Percentiles rank a stretch among this genome's conserved stretches.
Evolutionary conservation across 1,140 invertebrate genomes (phyloP).

Genomic region (Drosophila subobscura): DNA sequence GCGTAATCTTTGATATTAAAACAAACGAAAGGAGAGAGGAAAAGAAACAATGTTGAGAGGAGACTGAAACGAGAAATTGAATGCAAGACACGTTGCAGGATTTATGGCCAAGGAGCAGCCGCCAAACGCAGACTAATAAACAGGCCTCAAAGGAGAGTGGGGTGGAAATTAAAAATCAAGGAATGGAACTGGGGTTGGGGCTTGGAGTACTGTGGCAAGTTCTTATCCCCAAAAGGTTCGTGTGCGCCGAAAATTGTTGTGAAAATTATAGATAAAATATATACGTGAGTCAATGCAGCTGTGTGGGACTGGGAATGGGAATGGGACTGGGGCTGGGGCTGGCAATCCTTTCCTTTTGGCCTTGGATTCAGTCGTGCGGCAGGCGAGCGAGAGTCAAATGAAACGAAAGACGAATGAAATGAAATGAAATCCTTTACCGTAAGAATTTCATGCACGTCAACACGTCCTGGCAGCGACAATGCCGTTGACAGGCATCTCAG

Average conservation of each 20-base stretch:
- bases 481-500: constrained; percentile 58
- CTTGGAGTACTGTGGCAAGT: not conserved
- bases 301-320: not conserved
- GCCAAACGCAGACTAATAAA: constrained; percentile 75
- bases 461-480: constrained; percentile 66
- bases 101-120: constrained; percentile 64
- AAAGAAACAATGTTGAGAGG: constrained; percentile 17
- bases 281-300: constrained; percentile 58
- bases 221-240: constrained; percentile 1
- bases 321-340: not conserved
- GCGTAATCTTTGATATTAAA: constrained; percentile 46
- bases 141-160: constrained; percentile 7
- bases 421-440: constrained; percentile 78
- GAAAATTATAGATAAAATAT: constrained; percentile 58
- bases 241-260: constrained; percentile 32
- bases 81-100: constrained; percentile 76
- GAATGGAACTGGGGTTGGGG: not conserved
- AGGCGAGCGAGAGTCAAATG: constrained; percentile 40
- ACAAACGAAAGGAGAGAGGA: constrained; percentile 21
- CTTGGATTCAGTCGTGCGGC: constrained; percentile 64
- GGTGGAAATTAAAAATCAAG: constrained; percentile 41
- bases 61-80: constrained; percentile 45
- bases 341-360: constrained; percentile 37
- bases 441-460: constrained; percentile 81
- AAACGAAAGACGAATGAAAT: constrained; percentile 54